Evolutionary conservation across 2,888 invertebrate genomes (phyloP).

Genomic region (Uropetala carovei): DNA sequence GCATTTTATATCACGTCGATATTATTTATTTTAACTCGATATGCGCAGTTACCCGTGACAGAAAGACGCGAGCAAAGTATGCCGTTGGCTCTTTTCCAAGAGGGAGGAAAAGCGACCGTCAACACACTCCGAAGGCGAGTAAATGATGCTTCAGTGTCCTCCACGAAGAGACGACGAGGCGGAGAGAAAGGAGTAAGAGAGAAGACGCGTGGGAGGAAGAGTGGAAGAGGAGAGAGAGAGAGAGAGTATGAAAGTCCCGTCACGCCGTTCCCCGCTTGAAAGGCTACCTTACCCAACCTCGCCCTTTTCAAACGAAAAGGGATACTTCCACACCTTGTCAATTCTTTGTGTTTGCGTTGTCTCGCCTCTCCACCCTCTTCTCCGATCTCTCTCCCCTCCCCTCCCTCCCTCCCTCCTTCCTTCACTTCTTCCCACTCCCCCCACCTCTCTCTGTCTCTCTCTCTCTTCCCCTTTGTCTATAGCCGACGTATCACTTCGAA

Average conservation of each 20-base stretch:
- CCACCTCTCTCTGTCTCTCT: not conserved
- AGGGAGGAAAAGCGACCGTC: not conserved
- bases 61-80: no score
- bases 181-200: not conserved
- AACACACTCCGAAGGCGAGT: not conserved
- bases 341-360: slow-evolving; percentile 55
- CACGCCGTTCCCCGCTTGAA: not conserved
- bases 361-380: not conserved
- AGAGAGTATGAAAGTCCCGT: not conserved
- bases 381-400: not conserved
- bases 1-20: no score
- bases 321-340: slow-evolving; percentile 61
- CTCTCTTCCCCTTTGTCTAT: slow-evolving; percentile 2
- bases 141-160: slow-evolving; percentile 5
- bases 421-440: not conserved
- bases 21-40: no score
- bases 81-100: not conserved
- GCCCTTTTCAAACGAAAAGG: slow-evolving; percentile 53
- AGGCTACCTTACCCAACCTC: not conserved
- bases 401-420: not conserved
- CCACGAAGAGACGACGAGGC: not conserved
- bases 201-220: not conserved
- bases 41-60: no score
- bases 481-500: slow-evolving; percentile 41
- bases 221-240: not conserved